Percentiles rank a stretch among this genome's conserved stretches.
Conservation (phyloP, 2,888 invertebrate species). For the Sesia apiformis region DNA sequence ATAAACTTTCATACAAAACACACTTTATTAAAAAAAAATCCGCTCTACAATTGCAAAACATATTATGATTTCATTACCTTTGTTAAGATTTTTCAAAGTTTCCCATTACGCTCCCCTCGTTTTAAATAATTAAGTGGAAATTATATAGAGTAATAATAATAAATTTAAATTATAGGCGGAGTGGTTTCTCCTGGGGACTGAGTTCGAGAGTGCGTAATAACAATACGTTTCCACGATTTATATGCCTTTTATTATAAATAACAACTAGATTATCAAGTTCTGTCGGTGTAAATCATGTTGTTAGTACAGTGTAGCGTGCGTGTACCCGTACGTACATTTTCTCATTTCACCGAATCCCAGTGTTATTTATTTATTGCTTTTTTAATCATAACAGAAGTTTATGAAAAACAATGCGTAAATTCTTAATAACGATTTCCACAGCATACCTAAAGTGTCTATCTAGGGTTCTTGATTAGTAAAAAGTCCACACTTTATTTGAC, state of each 20-base stretch:
- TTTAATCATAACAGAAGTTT: no score
- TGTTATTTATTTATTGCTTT: no score
- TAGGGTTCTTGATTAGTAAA: no score
- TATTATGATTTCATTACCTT: neutral
- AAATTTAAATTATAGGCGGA: slow-evolving; percentile 26
- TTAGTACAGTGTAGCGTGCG: no score
- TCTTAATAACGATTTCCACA: no score
- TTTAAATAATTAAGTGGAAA: slow-evolving; percentile 18
- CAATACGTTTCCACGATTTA: slow-evolving; percentile 21
- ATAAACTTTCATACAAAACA: neutral
- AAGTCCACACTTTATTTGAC: no score
- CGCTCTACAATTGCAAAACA: neutral
- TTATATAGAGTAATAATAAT: slow-evolving; percentile 28
- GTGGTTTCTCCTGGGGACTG: slow-evolving; percentile 7
- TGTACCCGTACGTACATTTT: no score
- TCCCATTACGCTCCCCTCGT: slow-evolving; percentile 5
- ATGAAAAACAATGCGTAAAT: no score
- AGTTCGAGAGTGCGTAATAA: slow-evolving; percentile 22
- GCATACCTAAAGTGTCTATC: no score
- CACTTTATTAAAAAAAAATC: neutral
- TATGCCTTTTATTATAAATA: slow-evolving; percentile 13
- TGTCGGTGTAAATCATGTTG: no score
- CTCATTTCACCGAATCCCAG: no score
- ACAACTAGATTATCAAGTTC: neutral
- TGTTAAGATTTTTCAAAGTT: neutral